Base-by-base conservation (phyloP, 1,140 invertebrate species). In the Drosophila tropicalis region DNA sequence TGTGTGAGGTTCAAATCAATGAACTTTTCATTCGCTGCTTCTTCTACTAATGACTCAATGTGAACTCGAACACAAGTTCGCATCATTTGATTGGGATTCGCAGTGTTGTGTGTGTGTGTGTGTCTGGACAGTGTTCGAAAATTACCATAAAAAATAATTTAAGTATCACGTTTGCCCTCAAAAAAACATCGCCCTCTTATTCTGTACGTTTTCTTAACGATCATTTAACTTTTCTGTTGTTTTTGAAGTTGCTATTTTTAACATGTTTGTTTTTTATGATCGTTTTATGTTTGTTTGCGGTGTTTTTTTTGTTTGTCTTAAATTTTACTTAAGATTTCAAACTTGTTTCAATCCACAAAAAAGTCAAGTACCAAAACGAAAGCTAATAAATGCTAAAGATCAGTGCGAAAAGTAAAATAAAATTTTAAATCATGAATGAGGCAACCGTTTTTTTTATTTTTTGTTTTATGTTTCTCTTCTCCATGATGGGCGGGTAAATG, bases 131-230 rank as follows among this genome's bases (percentile, higher is more conserved):
- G 62, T 44, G 22, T 39, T 25, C 61, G 32, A 65, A 76, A 76
- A 66, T 69, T 72, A 56, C 85, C 82, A 79, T 70, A 79, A 67
- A 81, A 60, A 67, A 54, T 73, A 65, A 81, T 87, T 89, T 74
- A 70, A 80, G 80, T 69, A 80, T 89, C 84, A 89, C 84, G 80
- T 84, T 82, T 84, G 77, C 55, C 73, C 70, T 44, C 55, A 75
- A 80, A 80, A 22, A 47, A 47, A 5, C 3, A 51, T 51, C 75
- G 32, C 17, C 44, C 67, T 78, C 36, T 70, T 67, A 40, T 29
- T 17, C 19, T 60, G 34, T 29, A 5, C 39, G 12, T 13, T 68
- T 56, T 22, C 44, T 51, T 51, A 51, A 51, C 44, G 44, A 51
- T 51, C 44, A 51, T 51, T 39, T 69, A 56, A 32, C 34, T 51